A percentile compares a stretch with the other conserved stretches of the same genome.
phyloP scores from a whole-genome alignment of 2,888 invertebrate species.

The Drosophila flavopinicola region DNA sequence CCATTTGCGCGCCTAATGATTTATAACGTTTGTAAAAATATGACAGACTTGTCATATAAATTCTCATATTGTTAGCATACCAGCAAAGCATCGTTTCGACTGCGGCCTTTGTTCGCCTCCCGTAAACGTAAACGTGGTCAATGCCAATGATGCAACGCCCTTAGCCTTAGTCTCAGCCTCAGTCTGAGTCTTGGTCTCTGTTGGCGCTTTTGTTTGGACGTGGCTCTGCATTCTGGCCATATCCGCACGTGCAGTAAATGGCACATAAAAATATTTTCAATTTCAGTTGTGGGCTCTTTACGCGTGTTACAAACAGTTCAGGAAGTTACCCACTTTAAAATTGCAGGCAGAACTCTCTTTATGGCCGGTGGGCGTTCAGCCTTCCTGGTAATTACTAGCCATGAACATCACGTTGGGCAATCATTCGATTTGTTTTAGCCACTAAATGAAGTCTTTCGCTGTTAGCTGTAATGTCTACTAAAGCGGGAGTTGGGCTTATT shows the following conservation, averaged over 20 bases:
- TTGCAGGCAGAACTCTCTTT: slow-evolving; percentile 42
- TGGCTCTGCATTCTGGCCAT: slow-evolving; percentile 29
- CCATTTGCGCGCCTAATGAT: slow-evolving; percentile 57
- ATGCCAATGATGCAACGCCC: slow-evolving; percentile 49
- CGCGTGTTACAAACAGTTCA: slow-evolving; percentile 33
- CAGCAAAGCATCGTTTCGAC: slow-evolving; percentile 29
- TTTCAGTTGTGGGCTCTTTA: slow-evolving; percentile 35
- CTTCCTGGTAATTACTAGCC: not conserved
- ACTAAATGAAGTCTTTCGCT: not conserved
- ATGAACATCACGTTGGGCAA: slow-evolving; percentile 13
- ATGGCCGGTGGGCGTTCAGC: slow-evolving; percentile 26
- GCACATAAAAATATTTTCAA: slow-evolving; percentile 63
- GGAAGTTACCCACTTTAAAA: slow-evolving; percentile 32
- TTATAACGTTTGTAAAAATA: slow-evolving; percentile 80
- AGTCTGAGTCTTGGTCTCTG: slow-evolving; percentile 12
- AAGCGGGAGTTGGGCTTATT: not conserved
- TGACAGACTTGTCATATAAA: slow-evolving; percentile 80
- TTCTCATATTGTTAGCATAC: slow-evolving; percentile 77
- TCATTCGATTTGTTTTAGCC: slow-evolving; percentile 34
- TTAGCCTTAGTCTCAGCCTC: slow-evolving; percentile 6
- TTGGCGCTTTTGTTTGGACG: slow-evolving; percentile 45
- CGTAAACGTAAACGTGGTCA: slow-evolving; percentile 38
- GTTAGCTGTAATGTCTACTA: not conserved
- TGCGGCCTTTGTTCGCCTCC: slow-evolving; percentile 22
- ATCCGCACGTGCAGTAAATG: slow-evolving; percentile 50